Evolutionary conservation across 2,888 invertebrate genomes (phyloP), one percentile per base, ranked within the genome.

Genomic region (Drosophila mayaguana): DNA sequence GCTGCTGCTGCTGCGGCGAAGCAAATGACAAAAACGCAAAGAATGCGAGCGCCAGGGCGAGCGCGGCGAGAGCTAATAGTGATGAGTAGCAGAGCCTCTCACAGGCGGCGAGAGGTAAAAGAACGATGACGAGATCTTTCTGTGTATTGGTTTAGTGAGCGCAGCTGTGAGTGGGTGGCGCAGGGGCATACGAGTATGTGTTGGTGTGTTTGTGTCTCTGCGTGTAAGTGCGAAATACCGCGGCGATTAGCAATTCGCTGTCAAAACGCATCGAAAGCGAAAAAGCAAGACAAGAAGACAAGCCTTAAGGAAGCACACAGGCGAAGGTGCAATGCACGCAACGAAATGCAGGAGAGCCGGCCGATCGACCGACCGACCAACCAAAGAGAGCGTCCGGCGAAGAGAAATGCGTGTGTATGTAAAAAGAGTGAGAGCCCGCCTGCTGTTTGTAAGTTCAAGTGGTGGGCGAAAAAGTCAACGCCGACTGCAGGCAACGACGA

Each of bases 201-300:
- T 34, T 42, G 42, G 54, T 45, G 18, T 18, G 54, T 59, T n/a
- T 50, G 55, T 59, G 56, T 61, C 69, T 48, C 62, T 54, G 54
- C 51, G 65, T 66, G 64, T 63, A 64, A 67, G 87, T 89, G 83
- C 81, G 84, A 84, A 82, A 84, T 84, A 72, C 84, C 81, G 69
- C 72, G 67, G 66, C 84, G 84, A 84, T 84, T 84, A 84, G 90
- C 84, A 89, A 84, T 81, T 69, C 81, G 65, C 87, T 84, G 84
- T 90, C 89, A 90, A 86, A 84, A 90, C 81, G 89, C 89, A 83
- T 72, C 63, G 89, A 88, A 83, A 88, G 82, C 90, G 88, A 88
- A 85, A 88, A 61, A 72, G 43, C 56, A 50, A 73, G 45, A 57
- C 40, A 57, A 42, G 50, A 32, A 50, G 32, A 32, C 51, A 63